Base-by-base conservation (phyloP, 1,140 invertebrate species). In the Rhynchophorus ferrugineus region DNA sequence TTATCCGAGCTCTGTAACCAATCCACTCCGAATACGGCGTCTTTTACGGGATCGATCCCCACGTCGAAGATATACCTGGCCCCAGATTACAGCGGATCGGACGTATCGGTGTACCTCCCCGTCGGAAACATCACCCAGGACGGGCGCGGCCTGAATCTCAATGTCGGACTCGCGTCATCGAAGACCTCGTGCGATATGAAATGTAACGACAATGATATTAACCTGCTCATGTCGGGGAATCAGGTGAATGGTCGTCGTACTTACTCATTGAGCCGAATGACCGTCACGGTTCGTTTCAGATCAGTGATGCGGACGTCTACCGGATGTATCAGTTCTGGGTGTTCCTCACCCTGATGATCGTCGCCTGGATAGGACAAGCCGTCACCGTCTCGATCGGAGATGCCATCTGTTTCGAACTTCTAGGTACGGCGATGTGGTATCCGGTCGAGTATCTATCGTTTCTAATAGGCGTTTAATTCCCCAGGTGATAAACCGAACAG, bases 331-430 rank as follows among this genome's bases (percentile, higher is more conserved):
- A 84, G 56, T 88, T 87, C 61, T 84, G 84, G 77, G 60, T 81
- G 51, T 85, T 89, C 60, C 74, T 87, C 48, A 57, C 76, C 14
- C 69, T 87, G 20, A 76, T 88, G 58, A 76, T 85, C 21, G 58
- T 83, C 2, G 84, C 79, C 45, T 91, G 87, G 87, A 69, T 86
- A 13, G 81, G 84, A n/a, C 87, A 89, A 77, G 83, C 87, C 1
- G 80, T 89, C 17, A 81, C 87, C 33, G 84, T 87, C 24, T 88
- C 82, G 56, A 78, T 91, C 49, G 84, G 80, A 2, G 89, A 92
- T 75, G 80, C 86, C 2, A 87, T 91, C 45, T 91, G 87, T 65
- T 89, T 91, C 66, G 76, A 82, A 62, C 65, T 86, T 18, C 70
- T 91, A 8, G 87, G 85, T 86, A 76, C 74, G 60, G 29, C n/a